These are phyloP conservation scores for Drosophila nigrodunni DNA, from an alignment of 1,140 invertebrate species.

Conservation along the genomic window DNA sequence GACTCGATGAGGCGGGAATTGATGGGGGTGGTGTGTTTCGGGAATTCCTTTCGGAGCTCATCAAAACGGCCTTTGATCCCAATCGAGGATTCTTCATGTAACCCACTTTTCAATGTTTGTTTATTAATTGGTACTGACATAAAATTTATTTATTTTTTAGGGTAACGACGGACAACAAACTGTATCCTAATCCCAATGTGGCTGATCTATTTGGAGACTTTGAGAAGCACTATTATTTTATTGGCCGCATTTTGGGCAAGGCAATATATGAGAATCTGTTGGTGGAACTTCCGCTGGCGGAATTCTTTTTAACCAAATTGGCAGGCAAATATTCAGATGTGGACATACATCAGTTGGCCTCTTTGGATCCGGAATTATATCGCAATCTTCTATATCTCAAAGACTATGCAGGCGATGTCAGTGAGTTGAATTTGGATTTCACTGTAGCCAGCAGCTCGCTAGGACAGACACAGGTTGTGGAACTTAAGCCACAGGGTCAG, in stretches of 20 bases:
- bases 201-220: conserved; percentile 93
- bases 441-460: conserved; percentile 95
- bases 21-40: conserved; percentile 97
- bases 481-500: conserved; percentile 95
- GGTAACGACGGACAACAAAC: conserved; percentile 95
- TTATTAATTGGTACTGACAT: not conserved
- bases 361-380: conserved; percentile 96
- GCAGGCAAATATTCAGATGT: conserved; percentile 92
- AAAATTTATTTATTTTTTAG: conserved; percentile 67
- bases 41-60: conserved; percentile 95
- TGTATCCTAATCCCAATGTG: conserved; percentile 98
- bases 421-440: conserved; percentile 95
- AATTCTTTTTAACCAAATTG: conserved; percentile 96
- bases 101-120: not conserved
- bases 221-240: conserved; percentile 96
- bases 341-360: conserved; percentile 97
- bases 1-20: conserved; percentile 97
- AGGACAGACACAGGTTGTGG: conserved; percentile 94
- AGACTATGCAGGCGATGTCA: conserved; percentile 91
- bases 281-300: conserved; percentile 96
- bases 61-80: conserved; percentile 98
- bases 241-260: conserved; percentile 97
- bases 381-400: conserved; percentile 95
- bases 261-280: conserved; percentile 97
- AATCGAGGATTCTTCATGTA: conserved; percentile 95